These are phyloP conservation scores for Myrmophylax atrothorax DNA, from an alignment of 2,113 vertebrate genomes.

Conservation along the genomic window DNA sequence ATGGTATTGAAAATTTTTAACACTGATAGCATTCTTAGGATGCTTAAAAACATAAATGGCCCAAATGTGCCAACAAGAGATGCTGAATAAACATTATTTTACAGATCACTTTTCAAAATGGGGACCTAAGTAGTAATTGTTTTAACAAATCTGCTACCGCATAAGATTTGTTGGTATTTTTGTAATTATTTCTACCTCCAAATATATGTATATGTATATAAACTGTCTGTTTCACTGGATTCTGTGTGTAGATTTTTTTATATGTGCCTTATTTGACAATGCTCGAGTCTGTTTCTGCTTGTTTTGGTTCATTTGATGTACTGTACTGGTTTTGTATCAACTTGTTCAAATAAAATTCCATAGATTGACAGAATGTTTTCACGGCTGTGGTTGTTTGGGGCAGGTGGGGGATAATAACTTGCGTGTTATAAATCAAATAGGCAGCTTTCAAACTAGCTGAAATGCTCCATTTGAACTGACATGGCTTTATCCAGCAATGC, in stretches of 20 bases:
- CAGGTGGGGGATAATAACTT: background rate
- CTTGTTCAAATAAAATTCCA: conserved; percentile 66
- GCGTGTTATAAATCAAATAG: conserved; percentile 16
- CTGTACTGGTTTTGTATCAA: conserved; percentile 66
- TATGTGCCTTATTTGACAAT: conserved; percentile 82
- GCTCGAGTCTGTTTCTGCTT: conserved; percentile 63
- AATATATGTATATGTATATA: conserved; percentile 63
- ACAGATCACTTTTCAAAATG: conserved; percentile 69
- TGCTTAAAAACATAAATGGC: conserved; percentile 46
- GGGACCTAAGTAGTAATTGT: conserved; percentile 74
- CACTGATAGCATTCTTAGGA: conserved; percentile 62
- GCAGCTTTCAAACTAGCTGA: background rate
- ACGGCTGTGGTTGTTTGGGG: background rate
- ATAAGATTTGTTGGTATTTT: conserved; percentile 85
- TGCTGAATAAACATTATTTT: conserved; percentile 68
- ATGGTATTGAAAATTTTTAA: conserved; percentile 66
- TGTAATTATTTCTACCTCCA: conserved; percentile 85
- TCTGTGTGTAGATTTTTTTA: conserved; percentile 75
- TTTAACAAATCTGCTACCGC: conserved; percentile 75
- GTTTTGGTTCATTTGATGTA: conserved; percentile 64
- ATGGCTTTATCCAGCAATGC: background rate
- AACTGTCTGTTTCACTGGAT: conserved; percentile 81
- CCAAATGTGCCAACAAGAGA: conserved; percentile 57
- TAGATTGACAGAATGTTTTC: background rate
- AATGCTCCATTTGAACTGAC: background rate